Base-by-base conservation (phyloP, 30 jellyfish, hydroid and myxozoan species). In the Aurelia aurita complex sp. Pacific region DNA sequence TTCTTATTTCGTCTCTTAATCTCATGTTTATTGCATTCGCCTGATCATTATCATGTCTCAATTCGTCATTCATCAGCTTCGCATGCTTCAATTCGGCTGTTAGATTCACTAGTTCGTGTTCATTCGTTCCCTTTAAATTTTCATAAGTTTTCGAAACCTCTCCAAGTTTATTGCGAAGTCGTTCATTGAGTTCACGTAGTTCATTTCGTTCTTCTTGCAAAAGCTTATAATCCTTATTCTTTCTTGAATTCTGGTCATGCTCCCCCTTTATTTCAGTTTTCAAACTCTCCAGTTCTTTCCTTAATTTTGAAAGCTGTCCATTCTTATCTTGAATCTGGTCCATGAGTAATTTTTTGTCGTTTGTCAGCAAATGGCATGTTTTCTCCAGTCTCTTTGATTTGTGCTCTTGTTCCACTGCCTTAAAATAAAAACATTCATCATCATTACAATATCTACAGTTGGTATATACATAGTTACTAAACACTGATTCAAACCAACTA, bases 121-220 rank as follows among this genome's bases (percentile, higher is more conserved):
- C 94, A 38, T 72, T 83, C 19, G 89, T 70, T 1, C 65, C 65
- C 60, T 83, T 83, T 54, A 84, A 53, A 79, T 62, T 69, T 32
- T 91, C 94, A 42, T 67, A 80, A 0, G 86, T 79, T 10, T 73
- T 75, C 76, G 98, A 67, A 10, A 91, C 90, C 29, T 91, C 96
- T 54, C 77, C 87, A 13, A 91, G 85, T 50, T 82, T 85, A n/a
- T 74, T 77, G 1, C 98, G 89, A 40, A 91, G 83, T 40, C 98
- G 46, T 51, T 81, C 92, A 59, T 91, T 91, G 10, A 91, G 63
- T 43, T 60, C 81, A 2, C 95, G 88, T 59, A 91, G 83, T 83
- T 85, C 98, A 42, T 69, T 70, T 57, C 80, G 61, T 32, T 67
- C 86, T 55, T 23, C 16, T 63, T 76, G 88, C 29, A 85, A 64